phyloP scores from a whole-genome alignment of 2,797 vertebrate genomes.

The Masticophis lateralis region DNA sequence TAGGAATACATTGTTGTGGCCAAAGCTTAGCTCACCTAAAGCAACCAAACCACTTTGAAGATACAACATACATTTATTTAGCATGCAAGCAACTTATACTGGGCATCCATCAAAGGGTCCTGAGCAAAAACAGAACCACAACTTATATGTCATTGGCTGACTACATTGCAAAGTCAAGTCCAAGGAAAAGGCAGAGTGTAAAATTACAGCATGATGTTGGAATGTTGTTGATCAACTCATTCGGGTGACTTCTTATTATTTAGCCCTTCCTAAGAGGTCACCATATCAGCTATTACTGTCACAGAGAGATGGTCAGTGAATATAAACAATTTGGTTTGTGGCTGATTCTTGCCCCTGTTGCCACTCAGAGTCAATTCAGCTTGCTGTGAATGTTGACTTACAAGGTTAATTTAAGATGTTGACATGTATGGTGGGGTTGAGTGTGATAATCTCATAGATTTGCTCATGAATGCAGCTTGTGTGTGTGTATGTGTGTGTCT shows the following conservation, averaged over 20 bases:
- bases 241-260: not conserved
- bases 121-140: not conserved
- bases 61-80: not conserved
- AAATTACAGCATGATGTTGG: not conserved
- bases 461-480: not conserved
- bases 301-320: not conserved
- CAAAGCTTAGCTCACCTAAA: not conserved
- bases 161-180: not conserved
- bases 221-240: not conserved
- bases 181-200: not conserved
- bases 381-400: not conserved
- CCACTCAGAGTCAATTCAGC: not conserved
- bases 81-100: not conserved
- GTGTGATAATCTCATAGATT: not conserved
- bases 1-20: not conserved
- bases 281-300: not conserved
- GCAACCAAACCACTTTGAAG: not conserved
- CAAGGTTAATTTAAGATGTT: not conserved
- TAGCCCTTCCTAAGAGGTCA: not conserved
- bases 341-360: not conserved
- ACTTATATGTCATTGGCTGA: not conserved
- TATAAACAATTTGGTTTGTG: not conserved
- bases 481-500: not conserved
- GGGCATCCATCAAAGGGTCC: not conserved
- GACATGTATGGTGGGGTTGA: not conserved